phyloP scores from a whole-genome alignment of 2,113 vertebrate species.

The Tauraco erythrolophus region DNA sequence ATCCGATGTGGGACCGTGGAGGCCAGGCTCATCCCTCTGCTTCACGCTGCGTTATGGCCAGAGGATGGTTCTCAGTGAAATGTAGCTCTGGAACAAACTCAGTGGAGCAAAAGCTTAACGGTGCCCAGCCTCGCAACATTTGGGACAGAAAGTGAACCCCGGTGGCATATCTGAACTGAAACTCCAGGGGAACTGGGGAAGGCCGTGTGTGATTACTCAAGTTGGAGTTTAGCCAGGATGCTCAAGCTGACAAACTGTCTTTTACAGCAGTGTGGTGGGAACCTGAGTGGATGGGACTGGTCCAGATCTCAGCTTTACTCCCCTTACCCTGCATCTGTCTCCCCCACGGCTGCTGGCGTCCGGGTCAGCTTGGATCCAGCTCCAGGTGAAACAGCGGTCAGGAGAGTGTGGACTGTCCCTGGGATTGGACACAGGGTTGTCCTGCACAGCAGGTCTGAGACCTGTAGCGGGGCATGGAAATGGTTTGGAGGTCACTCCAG shows the following conservation, averaged over 20 bases:
- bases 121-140: background rate
- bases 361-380: background rate
- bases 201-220: background rate
- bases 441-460: accelerated
- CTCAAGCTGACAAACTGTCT: background rate
- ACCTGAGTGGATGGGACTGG: background rate
- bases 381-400: background rate
- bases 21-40: background rate
- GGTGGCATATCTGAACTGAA: background rate
- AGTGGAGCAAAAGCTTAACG: background rate
- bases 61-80: background rate
- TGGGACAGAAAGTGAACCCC: background rate
- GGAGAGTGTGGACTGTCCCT: background rate
- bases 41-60: background rate
- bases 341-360: accelerated
- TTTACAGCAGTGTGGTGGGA: background rate
- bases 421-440: background rate
- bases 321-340: background rate
- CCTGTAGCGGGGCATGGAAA: accelerated
- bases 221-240: constrained; percentile 22
- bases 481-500: background rate
- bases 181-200: background rate
- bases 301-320: background rate
- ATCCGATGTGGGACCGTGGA: background rate
- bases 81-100: background rate